Conservation (phyloP, 2,113 vertebrate species). For the Ctenodactylus gundi region DNA sequence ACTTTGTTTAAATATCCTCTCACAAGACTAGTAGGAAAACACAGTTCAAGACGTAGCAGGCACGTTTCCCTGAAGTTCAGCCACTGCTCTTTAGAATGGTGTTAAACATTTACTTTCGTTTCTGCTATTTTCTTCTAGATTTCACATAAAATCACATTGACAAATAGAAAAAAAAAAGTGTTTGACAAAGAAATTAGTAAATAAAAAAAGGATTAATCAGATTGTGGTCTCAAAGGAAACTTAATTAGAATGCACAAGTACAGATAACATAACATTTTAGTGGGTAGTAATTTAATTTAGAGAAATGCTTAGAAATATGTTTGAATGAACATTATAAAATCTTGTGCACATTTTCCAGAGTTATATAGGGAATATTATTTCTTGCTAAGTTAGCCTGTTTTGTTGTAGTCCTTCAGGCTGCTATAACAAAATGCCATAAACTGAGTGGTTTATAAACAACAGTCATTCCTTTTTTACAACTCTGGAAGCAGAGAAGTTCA, state of each 20-base stretch:
- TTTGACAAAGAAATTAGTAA: not conserved
- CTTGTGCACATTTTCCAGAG: not conserved
- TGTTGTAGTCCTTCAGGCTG: not conserved
- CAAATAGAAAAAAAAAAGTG: constrained; percentile 15
- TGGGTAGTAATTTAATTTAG: not conserved
- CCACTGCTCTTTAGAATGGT: not conserved
- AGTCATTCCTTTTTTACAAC: not conserved
- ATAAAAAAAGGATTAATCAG: not conserved
- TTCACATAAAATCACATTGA: not conserved
- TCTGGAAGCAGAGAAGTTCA: not conserved
- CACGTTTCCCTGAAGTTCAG: constrained; percentile 25
- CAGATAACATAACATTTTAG: not conserved
- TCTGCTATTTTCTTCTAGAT: not conserved
- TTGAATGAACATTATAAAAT: not conserved
- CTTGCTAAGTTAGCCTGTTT: not conserved
- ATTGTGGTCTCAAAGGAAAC: not conserved
- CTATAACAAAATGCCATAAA: not conserved
- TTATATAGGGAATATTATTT: not conserved
- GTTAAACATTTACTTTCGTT: constrained; percentile 5
- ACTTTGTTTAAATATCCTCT: constrained; percentile 13
- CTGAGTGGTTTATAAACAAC: not conserved
- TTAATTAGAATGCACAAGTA: not conserved
- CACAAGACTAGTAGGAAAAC: not conserved
- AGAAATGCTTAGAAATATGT: not conserved
- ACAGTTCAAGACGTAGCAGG: not conserved